Evolutionary conservation across 2,797 vertebrate genomes (phyloP).

Genomic region (Sebastolobus altivelis): DNA sequence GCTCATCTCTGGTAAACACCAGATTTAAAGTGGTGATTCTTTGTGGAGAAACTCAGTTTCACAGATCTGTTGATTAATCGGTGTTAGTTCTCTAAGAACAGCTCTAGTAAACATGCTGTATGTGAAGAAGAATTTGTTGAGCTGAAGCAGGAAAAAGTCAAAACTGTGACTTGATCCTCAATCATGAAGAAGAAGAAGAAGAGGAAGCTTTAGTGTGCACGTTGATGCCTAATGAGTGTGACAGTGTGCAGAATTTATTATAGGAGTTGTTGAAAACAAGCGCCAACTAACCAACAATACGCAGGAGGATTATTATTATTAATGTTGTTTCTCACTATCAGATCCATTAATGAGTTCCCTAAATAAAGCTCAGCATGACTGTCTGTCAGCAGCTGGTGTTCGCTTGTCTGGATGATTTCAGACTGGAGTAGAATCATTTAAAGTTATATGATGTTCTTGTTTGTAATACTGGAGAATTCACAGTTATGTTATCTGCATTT

Average conservation of each 20-base stretch:
- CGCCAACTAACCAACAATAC: slow-evolving; percentile 32
- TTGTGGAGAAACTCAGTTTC: no score
- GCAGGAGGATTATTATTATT: slow-evolving; percentile 30
- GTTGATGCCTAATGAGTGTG: slow-evolving; percentile 39
- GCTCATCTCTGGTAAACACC: no score
- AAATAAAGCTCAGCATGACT: slow-evolving; percentile 23
- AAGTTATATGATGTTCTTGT: neutral
- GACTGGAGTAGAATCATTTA: neutral
- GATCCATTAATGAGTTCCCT: slow-evolving; percentile 56
- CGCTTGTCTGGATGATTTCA: neutral
- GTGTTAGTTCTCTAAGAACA: no score
- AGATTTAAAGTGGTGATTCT: no score
- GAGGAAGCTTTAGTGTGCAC: neutral
- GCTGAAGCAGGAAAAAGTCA: neutral
- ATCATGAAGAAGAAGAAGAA: neutral
- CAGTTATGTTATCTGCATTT: slow-evolving; percentile 20
- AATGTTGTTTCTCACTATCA: slow-evolving; percentile 27
- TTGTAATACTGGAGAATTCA: neutral
- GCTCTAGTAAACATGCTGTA: neutral
- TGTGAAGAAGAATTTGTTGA: neutral
- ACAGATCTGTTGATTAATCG: no score
- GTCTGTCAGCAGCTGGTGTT: neutral
- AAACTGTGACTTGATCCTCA: neutral
- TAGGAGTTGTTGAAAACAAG: slow-evolving; percentile 35
- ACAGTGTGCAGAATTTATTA: slow-evolving; percentile 49